Percentiles rank a stretch among this genome's conserved stretches.
These are phyloP conservation scores for Ypsolopha scabrella DNA, from an alignment of 2,888 invertebrate genomes.

Conservation along the genomic window DNA sequence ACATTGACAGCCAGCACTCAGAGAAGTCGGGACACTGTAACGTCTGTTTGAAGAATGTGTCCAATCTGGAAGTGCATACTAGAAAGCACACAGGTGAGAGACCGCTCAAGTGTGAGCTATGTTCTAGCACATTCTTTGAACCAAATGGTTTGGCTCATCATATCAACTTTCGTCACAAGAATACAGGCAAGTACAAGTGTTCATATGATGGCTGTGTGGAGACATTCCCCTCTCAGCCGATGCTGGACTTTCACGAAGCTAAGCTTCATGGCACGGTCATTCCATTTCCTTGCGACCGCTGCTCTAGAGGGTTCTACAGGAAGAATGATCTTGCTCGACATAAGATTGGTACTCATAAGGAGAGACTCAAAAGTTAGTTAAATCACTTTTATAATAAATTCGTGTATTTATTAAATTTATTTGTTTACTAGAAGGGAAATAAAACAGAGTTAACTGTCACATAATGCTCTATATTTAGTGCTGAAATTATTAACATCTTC, in stretches of 20 bases:
- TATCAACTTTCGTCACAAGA: slow-evolving; percentile 44
- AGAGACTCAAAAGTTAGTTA: slow-evolving; percentile 22
- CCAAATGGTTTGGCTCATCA: slow-evolving; percentile 43
- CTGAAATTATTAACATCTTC: slow-evolving; percentile 34
- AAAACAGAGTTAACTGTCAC: slow-evolving; percentile 8
- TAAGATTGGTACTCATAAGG: slow-evolving; percentile 46
- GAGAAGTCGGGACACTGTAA: slow-evolving; percentile 64
- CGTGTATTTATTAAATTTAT: background rate
- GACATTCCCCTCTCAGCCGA: slow-evolving; percentile 42
- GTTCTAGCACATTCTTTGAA: slow-evolving; percentile 42
- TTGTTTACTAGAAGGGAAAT: background rate
- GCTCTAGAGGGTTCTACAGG: slow-evolving; percentile 50
- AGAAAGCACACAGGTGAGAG: slow-evolving; percentile 65
- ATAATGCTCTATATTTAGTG: slow-evolving; percentile 24
- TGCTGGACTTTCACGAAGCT: slow-evolving; percentile 45
- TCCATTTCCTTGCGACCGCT: slow-evolving; percentile 44
- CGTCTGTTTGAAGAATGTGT: slow-evolving; percentile 58
- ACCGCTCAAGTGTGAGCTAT: slow-evolving; percentile 47
- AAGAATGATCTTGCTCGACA: slow-evolving; percentile 53
- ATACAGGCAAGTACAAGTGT: slow-evolving; percentile 42
- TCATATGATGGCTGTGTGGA: slow-evolving; percentile 31
- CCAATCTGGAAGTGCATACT: slow-evolving; percentile 66
- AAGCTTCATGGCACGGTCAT: slow-evolving; percentile 42
- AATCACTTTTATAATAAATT: slow-evolving; percentile 1
- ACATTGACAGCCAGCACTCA: slow-evolving; percentile 63